Conservation (phyloP, 1,140 invertebrate genomes). For the Chymomyza costata region DNA sequence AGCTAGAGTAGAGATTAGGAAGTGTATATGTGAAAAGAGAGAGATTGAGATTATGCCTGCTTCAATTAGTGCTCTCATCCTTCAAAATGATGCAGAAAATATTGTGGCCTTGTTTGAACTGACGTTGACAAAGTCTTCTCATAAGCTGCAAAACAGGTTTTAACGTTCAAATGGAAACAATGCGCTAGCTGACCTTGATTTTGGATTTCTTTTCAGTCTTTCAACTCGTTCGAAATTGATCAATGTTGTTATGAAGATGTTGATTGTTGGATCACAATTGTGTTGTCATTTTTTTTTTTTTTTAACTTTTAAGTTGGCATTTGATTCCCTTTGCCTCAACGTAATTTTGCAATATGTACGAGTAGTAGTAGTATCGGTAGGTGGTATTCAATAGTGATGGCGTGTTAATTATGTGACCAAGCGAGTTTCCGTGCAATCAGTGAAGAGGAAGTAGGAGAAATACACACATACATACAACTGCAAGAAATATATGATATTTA, state of each 20-base stretch:
- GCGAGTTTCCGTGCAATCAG: constrained; percentile 1
- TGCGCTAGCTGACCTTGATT: constrained; percentile 41
- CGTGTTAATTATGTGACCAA: not conserved
- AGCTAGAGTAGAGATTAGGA: too few relatives aligned
- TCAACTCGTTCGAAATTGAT: constrained; percentile 22
- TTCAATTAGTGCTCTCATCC: too few relatives aligned
- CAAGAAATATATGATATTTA: constrained; percentile 24
- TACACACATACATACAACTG: constrained; percentile 11
- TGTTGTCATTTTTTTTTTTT: constrained; percentile 62
- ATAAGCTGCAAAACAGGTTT: constrained; percentile 52
- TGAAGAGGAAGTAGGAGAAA: constrained; percentile 11
- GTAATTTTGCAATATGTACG: constrained; percentile 61
- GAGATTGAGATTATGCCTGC: too few relatives aligned
- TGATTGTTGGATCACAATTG: constrained; percentile 30
- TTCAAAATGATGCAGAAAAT: too few relatives aligned
- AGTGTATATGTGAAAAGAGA: too few relatives aligned
- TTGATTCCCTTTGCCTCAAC: constrained; percentile 70
- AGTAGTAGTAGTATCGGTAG: not conserved
- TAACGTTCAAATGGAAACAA: constrained; percentile 39
- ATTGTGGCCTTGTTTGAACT: constrained; percentile 4
- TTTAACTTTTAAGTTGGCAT: constrained; percentile 70
- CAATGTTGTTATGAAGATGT: constrained; percentile 34
- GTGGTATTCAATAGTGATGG: too few relatives aligned
- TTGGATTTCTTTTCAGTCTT: constrained; percentile 11
- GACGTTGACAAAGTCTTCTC: too few relatives aligned